A percentile compares a stretch with the other conserved stretches of the same genome.
Conservation (phyloP, 2,888 invertebrate species). For the Sarcophaga subvicina region DNA sequence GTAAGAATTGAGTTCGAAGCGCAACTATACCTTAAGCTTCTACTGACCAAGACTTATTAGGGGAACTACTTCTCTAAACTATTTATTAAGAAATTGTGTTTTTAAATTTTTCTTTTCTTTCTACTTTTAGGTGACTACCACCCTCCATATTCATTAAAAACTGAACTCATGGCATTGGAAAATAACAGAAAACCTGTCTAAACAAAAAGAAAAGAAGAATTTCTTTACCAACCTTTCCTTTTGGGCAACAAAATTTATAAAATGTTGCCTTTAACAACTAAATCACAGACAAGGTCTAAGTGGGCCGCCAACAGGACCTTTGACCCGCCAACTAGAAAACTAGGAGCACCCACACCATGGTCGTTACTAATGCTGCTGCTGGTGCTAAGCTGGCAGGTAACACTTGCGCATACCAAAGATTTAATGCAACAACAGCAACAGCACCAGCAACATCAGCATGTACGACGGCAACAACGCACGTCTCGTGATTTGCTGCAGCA, state of each 20-base stretch:
- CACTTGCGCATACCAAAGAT: conserved; percentile 68
- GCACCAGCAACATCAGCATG: conserved; percentile 14
- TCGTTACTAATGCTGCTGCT: conserved; percentile 4
- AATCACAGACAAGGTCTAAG: conserved; percentile 38
- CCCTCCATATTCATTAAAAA: too few species aligned
- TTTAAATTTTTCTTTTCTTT: too few species aligned
- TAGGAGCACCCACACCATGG: conserved; percentile 24
- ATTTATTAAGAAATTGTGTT: too few species aligned
- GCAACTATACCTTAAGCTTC: too few species aligned
- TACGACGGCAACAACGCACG: conserved; percentile 26
- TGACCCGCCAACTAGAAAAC: conserved; percentile 56
- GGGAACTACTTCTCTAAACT: too few species aligned
- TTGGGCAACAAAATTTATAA: background rate
- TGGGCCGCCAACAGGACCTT: conserved; percentile 48
- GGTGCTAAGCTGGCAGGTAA: conserved; percentile 55
- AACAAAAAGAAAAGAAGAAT: background rate
- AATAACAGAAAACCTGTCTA: conserved; percentile 22
- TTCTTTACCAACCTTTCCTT: background rate
- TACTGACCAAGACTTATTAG: too few species aligned
- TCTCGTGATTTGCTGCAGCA: conserved; percentile 51
- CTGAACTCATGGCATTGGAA: too few species aligned
- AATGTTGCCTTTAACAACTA: conserved; percentile 50
- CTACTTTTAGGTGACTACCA: too few species aligned
- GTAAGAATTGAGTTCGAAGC: too few species aligned
- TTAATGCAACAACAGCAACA: conserved; percentile 69